phyloP scores from a whole-genome alignment of 2,113 vertebrate species.

The Boulengeromyrus knoepffleri region DNA sequence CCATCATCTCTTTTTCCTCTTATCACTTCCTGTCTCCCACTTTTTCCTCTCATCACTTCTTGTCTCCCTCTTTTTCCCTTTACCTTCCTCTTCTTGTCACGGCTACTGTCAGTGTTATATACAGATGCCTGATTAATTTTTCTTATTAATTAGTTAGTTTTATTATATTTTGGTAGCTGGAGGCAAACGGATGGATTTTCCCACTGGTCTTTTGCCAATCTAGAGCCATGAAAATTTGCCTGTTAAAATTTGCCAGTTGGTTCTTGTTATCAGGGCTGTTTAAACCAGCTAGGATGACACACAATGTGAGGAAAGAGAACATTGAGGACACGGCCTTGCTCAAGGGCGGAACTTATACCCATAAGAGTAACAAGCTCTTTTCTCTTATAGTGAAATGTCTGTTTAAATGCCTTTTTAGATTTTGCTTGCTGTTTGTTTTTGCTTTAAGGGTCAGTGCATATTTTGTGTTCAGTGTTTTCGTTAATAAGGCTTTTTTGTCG shows the following conservation, averaged over 20 bases:
- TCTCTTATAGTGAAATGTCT: background rate
- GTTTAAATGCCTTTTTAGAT: background rate
- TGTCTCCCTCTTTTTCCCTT: background rate
- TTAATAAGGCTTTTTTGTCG: background rate
- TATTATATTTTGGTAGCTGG: background rate
- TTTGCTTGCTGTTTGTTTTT: background rate
- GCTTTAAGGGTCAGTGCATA: background rate
- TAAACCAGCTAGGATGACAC: background rate
- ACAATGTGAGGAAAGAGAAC: background rate
- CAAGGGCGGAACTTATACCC: background rate
- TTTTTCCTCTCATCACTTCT: background rate
- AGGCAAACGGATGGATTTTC: background rate
- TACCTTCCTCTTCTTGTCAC: background rate
- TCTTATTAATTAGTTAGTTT: background rate
- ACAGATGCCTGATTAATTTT: background rate
- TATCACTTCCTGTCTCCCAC: background rate
- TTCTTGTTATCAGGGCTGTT: background rate
- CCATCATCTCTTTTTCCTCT: background rate
- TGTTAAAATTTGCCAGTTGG: background rate
- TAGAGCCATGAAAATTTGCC: background rate
- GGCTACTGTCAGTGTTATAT: background rate
- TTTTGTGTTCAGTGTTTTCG: conserved; percentile 4
- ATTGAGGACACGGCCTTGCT: background rate
- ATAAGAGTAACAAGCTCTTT: background rate
- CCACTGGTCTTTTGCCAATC: background rate